phyloP scores from a whole-genome alignment of 2,888 invertebrate species.

The Nesidiocoris tenuis region DNA sequence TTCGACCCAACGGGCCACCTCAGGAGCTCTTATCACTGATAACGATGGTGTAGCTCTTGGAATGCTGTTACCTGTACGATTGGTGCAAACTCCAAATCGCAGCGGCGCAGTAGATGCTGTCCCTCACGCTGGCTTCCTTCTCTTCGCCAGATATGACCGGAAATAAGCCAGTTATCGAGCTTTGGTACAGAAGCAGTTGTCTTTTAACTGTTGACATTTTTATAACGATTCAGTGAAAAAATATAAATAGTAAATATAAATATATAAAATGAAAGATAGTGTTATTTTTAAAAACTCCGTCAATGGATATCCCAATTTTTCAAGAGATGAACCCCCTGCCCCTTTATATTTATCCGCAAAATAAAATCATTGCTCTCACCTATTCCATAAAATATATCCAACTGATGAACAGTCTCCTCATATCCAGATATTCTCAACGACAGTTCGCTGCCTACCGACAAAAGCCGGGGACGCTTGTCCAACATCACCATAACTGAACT shows the following conservation, averaged over 20 bases:
- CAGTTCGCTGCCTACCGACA: constrained; percentile 23
- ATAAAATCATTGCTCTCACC: constrained; percentile 65
- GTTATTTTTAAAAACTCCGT: too few species aligned
- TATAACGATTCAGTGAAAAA: too few species aligned
- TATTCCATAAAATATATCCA: constrained; percentile 91
- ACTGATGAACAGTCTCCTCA: constrained; percentile 84
- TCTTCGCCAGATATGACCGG: constrained; percentile 80
- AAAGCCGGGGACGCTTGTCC: neutral
- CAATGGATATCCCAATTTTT: too few species aligned
- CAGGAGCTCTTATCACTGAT: too few species aligned
- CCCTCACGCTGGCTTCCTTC: constrained; percentile 82
- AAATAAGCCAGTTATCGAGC: constrained; percentile 89
- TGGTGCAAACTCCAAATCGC: constrained; percentile 96
- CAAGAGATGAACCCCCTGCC: too few species aligned
- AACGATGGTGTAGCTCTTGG: too few species aligned
- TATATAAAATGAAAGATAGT: too few species aligned
- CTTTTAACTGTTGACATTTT: constrained; percentile 68
- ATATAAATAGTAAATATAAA: too few species aligned
- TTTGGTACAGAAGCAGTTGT: constrained; percentile 86
- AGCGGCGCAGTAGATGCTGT: constrained; percentile 95
- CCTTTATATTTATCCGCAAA: too few species aligned
- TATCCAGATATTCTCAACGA: constrained; percentile 64
- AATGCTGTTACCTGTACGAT: constrained; percentile 95
- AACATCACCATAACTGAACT: neutral
- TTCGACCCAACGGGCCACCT: too few species aligned